Evolutionary conservation across 2,888 invertebrate genomes (phyloP).

Genomic region (Dorcus parallelipipedus): DNA sequence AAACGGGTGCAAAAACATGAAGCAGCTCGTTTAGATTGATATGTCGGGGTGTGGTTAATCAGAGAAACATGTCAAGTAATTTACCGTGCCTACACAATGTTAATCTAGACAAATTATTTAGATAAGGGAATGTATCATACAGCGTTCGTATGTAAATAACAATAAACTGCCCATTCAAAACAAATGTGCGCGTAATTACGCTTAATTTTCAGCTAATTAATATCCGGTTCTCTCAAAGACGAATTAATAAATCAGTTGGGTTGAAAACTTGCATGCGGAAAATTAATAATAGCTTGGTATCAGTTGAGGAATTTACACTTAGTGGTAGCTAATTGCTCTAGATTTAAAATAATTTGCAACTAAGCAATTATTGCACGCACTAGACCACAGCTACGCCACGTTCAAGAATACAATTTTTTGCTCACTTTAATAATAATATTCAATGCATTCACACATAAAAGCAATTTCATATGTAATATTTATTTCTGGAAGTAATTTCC

Average conservation of each 20-base stretch:
- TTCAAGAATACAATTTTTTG: not conserved
- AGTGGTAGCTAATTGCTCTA: conserved; percentile 2
- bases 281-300: too few species aligned
- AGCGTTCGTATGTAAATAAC: not conserved
- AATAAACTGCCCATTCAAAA: not conserved
- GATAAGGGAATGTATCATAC: conserved; percentile 1
- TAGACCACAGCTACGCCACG: not conserved
- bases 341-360: not conserved
- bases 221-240: not conserved
- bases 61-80: not conserved
- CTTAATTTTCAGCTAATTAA: too few species aligned
- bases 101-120: conserved; percentile 7
- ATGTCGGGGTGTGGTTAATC: not conserved
- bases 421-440: too few species aligned
- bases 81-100: not conserved
- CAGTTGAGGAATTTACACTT: not conserved
- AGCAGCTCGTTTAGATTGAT: not conserved
- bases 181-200: too few species aligned
- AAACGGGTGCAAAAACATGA: not conserved
- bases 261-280: too few species aligned
- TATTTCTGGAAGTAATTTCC: too few species aligned
- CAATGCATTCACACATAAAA: too few species aligned
- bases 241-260: not conserved
- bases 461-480: too few species aligned
- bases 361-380: too few species aligned